These are phyloP conservation scores for Pangasius larnaudii DNA, from an alignment of 2,797 vertebrate species.

Conservation along the genomic window DNA sequence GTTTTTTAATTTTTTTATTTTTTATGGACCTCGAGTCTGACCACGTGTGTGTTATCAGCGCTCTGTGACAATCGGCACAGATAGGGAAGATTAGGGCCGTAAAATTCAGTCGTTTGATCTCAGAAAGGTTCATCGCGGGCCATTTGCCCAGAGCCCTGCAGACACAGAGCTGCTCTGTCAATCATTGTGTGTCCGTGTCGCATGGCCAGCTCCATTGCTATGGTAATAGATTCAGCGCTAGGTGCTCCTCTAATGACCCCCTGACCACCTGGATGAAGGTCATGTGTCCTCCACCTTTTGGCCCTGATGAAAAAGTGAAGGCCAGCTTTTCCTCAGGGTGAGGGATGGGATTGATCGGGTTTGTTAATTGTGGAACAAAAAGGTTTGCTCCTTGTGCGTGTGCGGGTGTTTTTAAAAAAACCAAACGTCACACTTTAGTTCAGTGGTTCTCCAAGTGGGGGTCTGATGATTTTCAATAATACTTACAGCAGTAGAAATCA, in stretches of 20 bases:
- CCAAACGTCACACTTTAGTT: not conserved
- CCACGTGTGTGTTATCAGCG: constrained; percentile 12
- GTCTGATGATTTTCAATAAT: not conserved
- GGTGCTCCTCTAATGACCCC: constrained; percentile 20
- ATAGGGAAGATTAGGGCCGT: constrained; percentile 41
- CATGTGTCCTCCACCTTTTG: constrained; percentile 28
- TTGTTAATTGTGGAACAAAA: not conserved
- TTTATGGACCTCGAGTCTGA: not conserved
- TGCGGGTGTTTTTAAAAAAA: no score
- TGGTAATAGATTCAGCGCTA: constrained; percentile 20
- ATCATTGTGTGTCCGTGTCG: not conserved
- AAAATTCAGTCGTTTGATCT: constrained; percentile 46
- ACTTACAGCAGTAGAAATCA: not conserved
- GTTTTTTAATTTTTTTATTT: not conserved
- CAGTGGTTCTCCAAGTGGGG: not conserved
- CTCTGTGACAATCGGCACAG: constrained; percentile 26
- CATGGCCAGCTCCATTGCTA: constrained; percentile 11
- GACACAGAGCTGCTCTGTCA: not conserved
- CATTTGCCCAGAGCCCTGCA: constrained; percentile 27
- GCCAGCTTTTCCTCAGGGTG: not conserved
- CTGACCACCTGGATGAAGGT: constrained; percentile 11
- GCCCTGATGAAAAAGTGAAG: constrained; percentile 1
- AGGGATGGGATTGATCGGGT: constrained; percentile 20
- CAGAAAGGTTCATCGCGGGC: constrained; percentile 7
- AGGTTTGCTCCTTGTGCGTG: not conserved